A percentile compares a stretch with the other conserved stretches of the same genome.
Conservation (phyloP, 2,113 vertebrate species). For the Lathamus discolor region DNA sequence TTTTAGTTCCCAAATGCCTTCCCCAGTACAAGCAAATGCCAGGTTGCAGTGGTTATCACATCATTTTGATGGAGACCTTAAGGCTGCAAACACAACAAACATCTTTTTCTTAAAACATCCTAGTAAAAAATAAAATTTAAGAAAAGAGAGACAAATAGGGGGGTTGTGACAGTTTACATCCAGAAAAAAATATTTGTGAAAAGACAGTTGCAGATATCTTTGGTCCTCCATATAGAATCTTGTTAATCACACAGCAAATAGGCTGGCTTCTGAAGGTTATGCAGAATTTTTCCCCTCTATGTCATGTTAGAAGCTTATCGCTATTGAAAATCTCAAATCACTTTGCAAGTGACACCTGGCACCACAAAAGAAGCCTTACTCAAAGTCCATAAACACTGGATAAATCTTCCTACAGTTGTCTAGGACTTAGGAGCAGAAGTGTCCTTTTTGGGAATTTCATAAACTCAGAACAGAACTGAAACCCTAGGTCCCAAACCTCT, state of each 20-base stretch:
- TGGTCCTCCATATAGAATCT: background rate
- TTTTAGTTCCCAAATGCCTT: conserved; percentile 13
- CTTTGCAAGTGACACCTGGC: background rate
- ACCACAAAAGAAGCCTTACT: background rate
- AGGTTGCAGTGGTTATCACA: background rate
- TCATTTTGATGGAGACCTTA: background rate
- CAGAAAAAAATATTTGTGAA: background rate
- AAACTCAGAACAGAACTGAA: background rate
- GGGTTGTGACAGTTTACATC: background rate
- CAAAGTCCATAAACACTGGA: background rate
- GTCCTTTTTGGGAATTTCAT: background rate
- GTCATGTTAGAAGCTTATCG: background rate
- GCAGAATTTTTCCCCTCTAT: background rate
- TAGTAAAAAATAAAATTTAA: background rate
- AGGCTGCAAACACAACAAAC: background rate
- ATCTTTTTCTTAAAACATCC: background rate
- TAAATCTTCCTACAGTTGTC: background rate
- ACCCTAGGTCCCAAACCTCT: background rate
- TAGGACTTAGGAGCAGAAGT: background rate
- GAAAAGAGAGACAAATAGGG: rapidly evolving
- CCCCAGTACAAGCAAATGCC: background rate
- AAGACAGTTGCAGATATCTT: background rate
- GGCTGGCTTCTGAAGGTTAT: background rate
- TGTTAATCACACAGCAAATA: background rate
- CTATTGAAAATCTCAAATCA: background rate